These are phyloP conservation scores for Horisme vitalbata DNA, from an alignment of 2,888 invertebrate genomes.

Conservation along the genomic window DNA sequence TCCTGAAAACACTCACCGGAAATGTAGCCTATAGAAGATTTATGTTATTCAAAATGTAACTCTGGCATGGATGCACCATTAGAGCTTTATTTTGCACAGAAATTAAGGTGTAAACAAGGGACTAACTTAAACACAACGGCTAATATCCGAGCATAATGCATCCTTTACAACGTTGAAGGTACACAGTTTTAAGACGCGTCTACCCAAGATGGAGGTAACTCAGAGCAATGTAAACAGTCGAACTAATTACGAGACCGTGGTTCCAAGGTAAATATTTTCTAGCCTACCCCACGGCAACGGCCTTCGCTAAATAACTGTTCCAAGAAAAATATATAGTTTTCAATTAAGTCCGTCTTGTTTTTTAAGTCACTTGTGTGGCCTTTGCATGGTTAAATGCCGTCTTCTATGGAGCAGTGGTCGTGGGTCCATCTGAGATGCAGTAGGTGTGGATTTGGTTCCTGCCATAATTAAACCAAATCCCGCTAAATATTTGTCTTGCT, in stretches of 20 bases:
- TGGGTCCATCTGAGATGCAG: too few species aligned
- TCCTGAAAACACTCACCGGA: too few species aligned
- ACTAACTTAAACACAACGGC: slow-evolving; percentile 24
- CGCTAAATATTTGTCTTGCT: too few species aligned
- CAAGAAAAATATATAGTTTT: slow-evolving; percentile 14
- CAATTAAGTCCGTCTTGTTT: not conserved
- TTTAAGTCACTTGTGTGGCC: too few species aligned
- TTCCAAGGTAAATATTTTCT: slow-evolving; percentile 50
- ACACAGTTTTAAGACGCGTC: slow-evolving; percentile 30
- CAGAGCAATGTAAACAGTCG: slow-evolving; percentile 50
- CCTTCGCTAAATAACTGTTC: slow-evolving; percentile 11
- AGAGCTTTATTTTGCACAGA: too few species aligned
- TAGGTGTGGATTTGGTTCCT: too few species aligned
- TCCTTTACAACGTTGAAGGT: slow-evolving; percentile 11
- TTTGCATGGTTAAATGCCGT: too few species aligned
- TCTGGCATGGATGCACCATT: too few species aligned
- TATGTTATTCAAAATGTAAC: too few species aligned
- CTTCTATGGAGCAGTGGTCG: too few species aligned
- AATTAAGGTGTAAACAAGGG: not conserved
- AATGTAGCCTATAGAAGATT: too few species aligned
- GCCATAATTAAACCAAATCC: too few species aligned
- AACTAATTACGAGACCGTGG: slow-evolving; percentile 61
- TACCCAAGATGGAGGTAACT: slow-evolving; percentile 28
- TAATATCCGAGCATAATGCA: slow-evolving; percentile 11
- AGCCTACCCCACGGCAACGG: slow-evolving; percentile 12